Evolutionary conservation across 2,797 vertebrate species (phyloP), one percentile per base, ranked within the genome.

Genomic region (Danio aesculapii): DNA sequence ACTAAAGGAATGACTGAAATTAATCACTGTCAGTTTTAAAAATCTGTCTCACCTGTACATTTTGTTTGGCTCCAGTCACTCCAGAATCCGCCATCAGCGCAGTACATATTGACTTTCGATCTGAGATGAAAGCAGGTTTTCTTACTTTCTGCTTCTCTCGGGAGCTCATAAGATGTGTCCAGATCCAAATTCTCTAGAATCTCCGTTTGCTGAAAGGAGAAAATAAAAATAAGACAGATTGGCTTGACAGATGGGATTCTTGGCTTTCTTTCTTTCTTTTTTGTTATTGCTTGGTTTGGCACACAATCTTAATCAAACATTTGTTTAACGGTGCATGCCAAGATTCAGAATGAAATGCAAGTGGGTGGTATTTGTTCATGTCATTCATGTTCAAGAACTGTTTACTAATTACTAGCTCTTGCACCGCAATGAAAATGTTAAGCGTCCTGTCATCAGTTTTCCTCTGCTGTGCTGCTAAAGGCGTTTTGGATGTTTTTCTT

Each of bases 41-140:
- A 30, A 30, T 3, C 39, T 6, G 6, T 52, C 57, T 75, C 88
- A 93, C 91, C 91, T 90, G 85, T 17, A 69, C 94, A 95, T 5
- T 4, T 46, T 5, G 6, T 17, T 6, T 1, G 81, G 82, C 92
- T 93, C 94, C 94, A 95, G 0, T 93, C 90, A 9, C 94, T 95
- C 93, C 93, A 94, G 16, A 91, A 85, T 74, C 92, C 82, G 6
- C 62, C 79, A 6, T 89, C 77, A 0, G 86, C 90, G 59, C 94
- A 95, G 5, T 92, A 93, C 6, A 77, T 85, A 21, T 88, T 64
- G 77, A 95, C 4, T 75, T 83, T 92, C 68, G 92, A 92, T 6
- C 92, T 90, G 67, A 94, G 86, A 39, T 83, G 88, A 84, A 92
- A 88, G 83, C 94, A 95, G 81, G 76, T 50, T 50, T 50, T 88